Evolutionary conservation across 2,888 invertebrate genomes (phyloP), one percentile per base, ranked within the genome.

Genomic region (Drosophila yooni): DNA sequence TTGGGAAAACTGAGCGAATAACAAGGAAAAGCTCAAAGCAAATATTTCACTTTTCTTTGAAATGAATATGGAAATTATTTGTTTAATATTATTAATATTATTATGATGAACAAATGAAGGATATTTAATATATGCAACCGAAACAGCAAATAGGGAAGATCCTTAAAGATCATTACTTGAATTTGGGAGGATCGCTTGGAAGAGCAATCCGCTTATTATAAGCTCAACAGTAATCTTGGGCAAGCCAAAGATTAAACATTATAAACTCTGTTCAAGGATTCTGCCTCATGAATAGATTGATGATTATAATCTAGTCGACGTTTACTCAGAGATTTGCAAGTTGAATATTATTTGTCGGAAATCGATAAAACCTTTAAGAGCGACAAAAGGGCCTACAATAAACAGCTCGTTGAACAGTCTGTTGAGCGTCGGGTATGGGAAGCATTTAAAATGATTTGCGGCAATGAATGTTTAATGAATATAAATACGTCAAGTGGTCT

Each of bases 401-500:
- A 74, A 75, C 43, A 74, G 62, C 33, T 61, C 48, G 43, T 43
- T 25, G 25, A 43, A 36, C 11, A 38, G 27, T 11, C 34, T 31
- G 53, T 18, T 7, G 46, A 31, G 61, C 33, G 11, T 11, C n/a
- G 29, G 29, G 48, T 6, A 6, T 2, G 46, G 48, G 56, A 52
- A 13, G 46, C 69, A 74, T 82, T 82, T 68, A 74, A 82, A 82
- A 82, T 76, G 80, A 82, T 79, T 85, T 76, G 80, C 72, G 65
- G 60, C 79, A 60, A 87, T 84, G 76, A 83, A 84, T 84, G 71
- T 83, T 84, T 89, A 89, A 84, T 84, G 89, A 83, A 83, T 69
- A 89, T 79, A 83, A 84, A 84, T 89, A 71, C 66, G 67, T 70
- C 79, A 70, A 83, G 68, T 71, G 75, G 71, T 40, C n/a, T n/a